These are phyloP conservation scores for Mobula hypostoma DNA, from an alignment of 2,113 vertebrate species.

Conservation along the genomic window DNA sequence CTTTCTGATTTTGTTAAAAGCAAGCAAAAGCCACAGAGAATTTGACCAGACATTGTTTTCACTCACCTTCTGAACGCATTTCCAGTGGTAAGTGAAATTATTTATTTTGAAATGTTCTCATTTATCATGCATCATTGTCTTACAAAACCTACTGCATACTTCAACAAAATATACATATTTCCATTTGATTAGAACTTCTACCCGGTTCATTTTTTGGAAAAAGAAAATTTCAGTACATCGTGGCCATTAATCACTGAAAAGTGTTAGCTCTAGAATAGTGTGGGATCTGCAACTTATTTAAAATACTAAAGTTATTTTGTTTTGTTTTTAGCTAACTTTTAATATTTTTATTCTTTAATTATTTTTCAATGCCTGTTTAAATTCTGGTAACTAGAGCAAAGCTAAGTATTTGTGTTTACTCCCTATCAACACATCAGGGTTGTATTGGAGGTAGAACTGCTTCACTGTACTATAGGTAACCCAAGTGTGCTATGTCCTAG, in stretches of 20 bases:
- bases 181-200: neutral
- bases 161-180: neutral
- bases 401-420: no score
- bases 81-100: neutral
- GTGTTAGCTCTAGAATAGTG: no score
- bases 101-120: neutral
- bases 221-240: neutral
- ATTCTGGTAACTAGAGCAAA: no score
- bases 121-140: neutral
- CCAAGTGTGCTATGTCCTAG: no score
- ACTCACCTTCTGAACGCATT: neutral
- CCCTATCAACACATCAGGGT: no score
- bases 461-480: no score
- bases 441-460: no score
- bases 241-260: neutral
- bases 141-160: neutral
- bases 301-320: no score
- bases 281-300: no score
- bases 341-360: no score
- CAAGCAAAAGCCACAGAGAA: neutral
- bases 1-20: slow-evolving; percentile 19
- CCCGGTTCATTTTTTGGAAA: neutral
- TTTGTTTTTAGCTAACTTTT: no score
- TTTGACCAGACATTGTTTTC: neutral
- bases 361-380: no score